Base-by-base conservation (phyloP, 2,113 vertebrate species). In the Lepus europaeus region DNA sequence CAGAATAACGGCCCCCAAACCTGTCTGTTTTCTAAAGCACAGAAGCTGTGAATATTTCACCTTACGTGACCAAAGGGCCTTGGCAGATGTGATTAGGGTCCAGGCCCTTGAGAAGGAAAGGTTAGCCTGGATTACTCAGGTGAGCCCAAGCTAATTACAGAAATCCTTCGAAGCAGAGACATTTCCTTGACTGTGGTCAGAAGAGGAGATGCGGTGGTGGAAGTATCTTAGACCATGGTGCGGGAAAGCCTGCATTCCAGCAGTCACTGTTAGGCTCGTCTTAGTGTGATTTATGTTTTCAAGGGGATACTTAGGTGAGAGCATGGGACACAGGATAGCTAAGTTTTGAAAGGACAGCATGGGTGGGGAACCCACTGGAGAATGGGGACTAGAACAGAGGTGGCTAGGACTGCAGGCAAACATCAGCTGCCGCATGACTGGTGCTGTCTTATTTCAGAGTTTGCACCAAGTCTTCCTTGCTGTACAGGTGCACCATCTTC, bases 61-160 rank as follows among this genome's bases (percentile, higher is more conserved):
- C 2, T 89, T 82, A 59, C 17, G 29, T 25, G 49, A 61, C 12
- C 59, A 74, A 88, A 88, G 61, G 31, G 27, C 93, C 29, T 16
- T 84, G 6, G 56, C 61, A 91, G 22, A 74, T 56, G 22, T 83
- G 59, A 74, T 91, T n/a, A 89, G 89, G 27, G 36, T 45, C 76
- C 66, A 89, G 78, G 68, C 85, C 33, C 45, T 36, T 53, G 87
- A 90, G 45, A 59, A 61, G 51, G 56, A 95, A 89, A 92, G 33
- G n/a, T 73, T 84, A 61, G 33, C 25, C 20, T 83, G 33, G 19
- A 72, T 70, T 53, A 63, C 61, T 51, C 27, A 31, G 45, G 31
- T 86, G 53, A 36, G 59, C n/a, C 39, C 66, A 25, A 23, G 78
- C 17, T 93, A 85, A 80, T 82, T 73, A 69, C 3, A 83, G 3